Conservation (phyloP, 2,888 invertebrate genomes). For the Andrena chrysosceles region DNA sequence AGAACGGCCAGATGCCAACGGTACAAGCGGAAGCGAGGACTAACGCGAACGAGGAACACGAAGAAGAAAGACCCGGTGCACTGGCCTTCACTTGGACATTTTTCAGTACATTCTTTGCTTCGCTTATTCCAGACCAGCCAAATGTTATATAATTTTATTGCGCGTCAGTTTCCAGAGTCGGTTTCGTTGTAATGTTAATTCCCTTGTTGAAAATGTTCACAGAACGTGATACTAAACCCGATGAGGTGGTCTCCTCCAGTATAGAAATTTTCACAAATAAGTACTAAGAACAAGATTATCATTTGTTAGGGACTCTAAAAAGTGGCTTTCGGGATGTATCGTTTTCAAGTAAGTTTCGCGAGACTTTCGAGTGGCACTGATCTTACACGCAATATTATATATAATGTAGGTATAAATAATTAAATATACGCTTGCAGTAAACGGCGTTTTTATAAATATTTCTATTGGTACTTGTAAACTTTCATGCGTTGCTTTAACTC, state of each 20-base stretch:
- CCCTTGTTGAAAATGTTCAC: constrained; percentile 42
- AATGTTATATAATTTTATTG: constrained; percentile 85
- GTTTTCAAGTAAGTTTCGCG: constrained; percentile 32
- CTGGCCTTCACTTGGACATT: constrained; percentile 95
- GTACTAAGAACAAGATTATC: constrained; percentile 23
- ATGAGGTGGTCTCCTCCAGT: constrained; percentile 44
- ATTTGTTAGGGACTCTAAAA: constrained; percentile 43
- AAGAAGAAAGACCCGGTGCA: constrained; percentile 87
- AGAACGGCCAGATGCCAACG: constrained; percentile 75
- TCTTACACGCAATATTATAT: constrained; percentile 34
- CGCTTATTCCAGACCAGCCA: constrained; percentile 96
- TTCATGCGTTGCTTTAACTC: constrained; percentile 40
- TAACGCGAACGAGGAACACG: constrained; percentile 81
- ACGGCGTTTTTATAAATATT: constrained; percentile 53
- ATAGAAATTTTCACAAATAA: constrained; percentile 26
- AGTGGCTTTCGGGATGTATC: constrained; percentile 26
- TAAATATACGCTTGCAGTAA: constrained; percentile 44
- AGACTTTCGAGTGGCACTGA: constrained; percentile 34
- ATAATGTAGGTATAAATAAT: constrained; percentile 40
- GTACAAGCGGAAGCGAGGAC: constrained; percentile 78
- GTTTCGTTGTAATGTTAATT: constrained; percentile 57
- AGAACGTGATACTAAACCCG: constrained; percentile 34
- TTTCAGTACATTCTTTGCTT: constrained; percentile 96
- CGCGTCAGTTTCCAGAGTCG: constrained; percentile 8
- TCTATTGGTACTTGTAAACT: constrained; percentile 39